Evolutionary conservation across 37 sponge, comb jelly and placozoan genomes (phyloP), one percentile per base, ranked within the genome.

Genomic region (Spongilla lacustris): DNA sequence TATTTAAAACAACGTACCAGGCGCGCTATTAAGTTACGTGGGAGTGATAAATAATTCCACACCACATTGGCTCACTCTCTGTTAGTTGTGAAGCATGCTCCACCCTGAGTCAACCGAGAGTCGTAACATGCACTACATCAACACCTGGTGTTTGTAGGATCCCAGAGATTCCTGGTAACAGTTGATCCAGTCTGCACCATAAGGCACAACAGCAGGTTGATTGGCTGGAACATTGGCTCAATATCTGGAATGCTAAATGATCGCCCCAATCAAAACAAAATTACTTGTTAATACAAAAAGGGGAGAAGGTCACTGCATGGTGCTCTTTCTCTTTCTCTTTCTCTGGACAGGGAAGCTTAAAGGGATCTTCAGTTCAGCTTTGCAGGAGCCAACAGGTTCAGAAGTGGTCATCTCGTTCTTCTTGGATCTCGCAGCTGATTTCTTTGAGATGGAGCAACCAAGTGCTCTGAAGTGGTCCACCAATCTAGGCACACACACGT

Each of bases 401-500:
- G 32, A 25, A 9, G 36, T 83, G 4, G 37, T 72, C 12, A 36
- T 71, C 0, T 31, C 69, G 27, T 30, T 68, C 24, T 70, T 22
- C 25, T 78, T 69, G 66, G 85, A 79, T 49, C 79, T 89, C 24
- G 50, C 68, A 14, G 78, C 68, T 21, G 27, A 28, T 72, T 30
- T 58, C 30, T 67, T 71, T 0, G 66, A 31, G 25, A 89, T 75
- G 27, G 71, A 12, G 75, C 89, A 89, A 13, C 89, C 89, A 31
- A 89, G 84, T 22, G 89, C 83, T 72, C 71, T 83, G 36, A 78
- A 89, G 46, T 79, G 77, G 30, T 84, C 74, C 74, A 70, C 71
- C 37, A 89, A 6, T 31, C 89, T 89, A 30, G 1, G 35, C n/a
- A n/a, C n/a, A n/a, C n/a, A 22, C 27, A 31, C 23, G 23, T 32